Evolutionary conservation across 2,888 invertebrate genomes (phyloP), one percentile per base, ranked within the genome.

Genomic region (Lamellibrachia satsuma): DNA sequence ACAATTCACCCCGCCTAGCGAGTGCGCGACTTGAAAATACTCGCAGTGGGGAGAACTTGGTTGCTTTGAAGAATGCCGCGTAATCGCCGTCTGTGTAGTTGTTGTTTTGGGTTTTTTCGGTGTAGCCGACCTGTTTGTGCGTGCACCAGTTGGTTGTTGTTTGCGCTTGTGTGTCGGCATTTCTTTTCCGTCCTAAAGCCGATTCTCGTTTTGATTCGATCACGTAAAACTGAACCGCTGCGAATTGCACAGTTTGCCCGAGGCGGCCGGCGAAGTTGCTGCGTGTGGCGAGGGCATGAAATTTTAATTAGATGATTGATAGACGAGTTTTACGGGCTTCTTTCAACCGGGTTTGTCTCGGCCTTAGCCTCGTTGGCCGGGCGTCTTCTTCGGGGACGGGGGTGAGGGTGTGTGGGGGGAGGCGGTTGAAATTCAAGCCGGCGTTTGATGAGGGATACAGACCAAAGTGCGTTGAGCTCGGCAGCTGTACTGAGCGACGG

Each of bases 21-120:
- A 75, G 75, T 75, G 75, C 75, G 75, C 75, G 75, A 75, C 75
- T 75, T 75, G 75, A 75, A 75, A 75, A 75, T 75, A 75, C 75
- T 75, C 75, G 75, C 15, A 75, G 75, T 75, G 75, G 22, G 75
- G 75, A 75, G 75, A 75, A 75, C 75, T 75, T 75, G 75, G 75
- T 22, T 11, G 75, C 75, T 75, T 75, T 75, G 75, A 22, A 75
- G 75, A 75, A 75, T 22, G 75, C 75, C 75, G 75, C 75, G 22
- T 75, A 75, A 75, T 75, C 75, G 75, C 75, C 75, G 75, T 15
- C 75, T 75, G 75, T 75, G 75, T 75, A 75, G 75, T 75, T 75
- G 75, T 75, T 75, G 75, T 75, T 75, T 75, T 22, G 75, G 75
- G 22, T 75, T 75, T 75, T 60, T 75, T 75, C 75, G 75, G 75